A percentile compares a stretch with the other conserved stretches of the same genome.
Conservation (phyloP, 2,113 vertebrate species). For the Leptodactylus fuscus region DNA sequence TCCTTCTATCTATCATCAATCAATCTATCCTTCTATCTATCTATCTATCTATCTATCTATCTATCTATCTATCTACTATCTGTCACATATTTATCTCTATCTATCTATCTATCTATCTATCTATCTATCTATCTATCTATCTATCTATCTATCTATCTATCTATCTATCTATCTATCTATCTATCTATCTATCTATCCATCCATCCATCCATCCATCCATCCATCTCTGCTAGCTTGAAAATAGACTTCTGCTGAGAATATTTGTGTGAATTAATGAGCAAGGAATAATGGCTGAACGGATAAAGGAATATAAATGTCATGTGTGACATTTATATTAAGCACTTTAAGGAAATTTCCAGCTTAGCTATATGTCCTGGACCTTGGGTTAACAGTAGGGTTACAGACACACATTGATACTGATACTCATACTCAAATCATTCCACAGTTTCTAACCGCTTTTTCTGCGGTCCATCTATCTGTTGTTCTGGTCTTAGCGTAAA, state of each 20-base stretch:
- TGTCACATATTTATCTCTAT: neutral
- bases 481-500: no score
- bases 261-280: neutral
- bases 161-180: neutral
- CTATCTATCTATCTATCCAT: neutral
- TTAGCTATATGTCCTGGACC: neutral
- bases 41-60: neutral
- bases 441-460: no score
- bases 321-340: neutral
- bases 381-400: neutral
- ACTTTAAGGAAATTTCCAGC: neutral
- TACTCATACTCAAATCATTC: no score
- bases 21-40: neutral
- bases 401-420: neutral
- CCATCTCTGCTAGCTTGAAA: neutral
- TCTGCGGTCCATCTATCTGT: no score
- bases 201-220: no score
- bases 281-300: neutral
- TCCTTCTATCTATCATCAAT: neutral
- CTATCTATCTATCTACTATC: neutral
- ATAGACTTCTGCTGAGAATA: neutral
- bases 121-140: neutral
- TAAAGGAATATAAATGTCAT: constrained; percentile 12
- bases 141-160: constrained; percentile 5
- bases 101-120: neutral